Conservation (phyloP, 2,113 vertebrate genomes). For the Macquaria ambigua region DNA sequence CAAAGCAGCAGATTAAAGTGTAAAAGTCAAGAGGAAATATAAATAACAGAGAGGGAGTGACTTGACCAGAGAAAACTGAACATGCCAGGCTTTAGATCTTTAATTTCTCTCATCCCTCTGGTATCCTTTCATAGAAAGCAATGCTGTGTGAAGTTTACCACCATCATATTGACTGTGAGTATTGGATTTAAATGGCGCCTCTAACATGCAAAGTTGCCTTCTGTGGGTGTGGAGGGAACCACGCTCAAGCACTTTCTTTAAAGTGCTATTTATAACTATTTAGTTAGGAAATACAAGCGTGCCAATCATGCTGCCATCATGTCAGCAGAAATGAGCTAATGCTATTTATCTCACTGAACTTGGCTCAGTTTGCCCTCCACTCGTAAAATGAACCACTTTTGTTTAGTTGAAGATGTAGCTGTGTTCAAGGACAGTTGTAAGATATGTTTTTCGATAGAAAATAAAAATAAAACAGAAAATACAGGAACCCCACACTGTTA, state of each 20-base stretch:
- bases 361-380: background rate
- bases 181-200: slow-evolving; percentile 7
- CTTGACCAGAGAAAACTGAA: slow-evolving; percentile 10
- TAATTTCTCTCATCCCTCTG: slow-evolving; percentile 5
- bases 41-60: background rate
- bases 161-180: background rate
- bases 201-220: background rate
- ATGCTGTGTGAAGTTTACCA: slow-evolving; percentile 13
- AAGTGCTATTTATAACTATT: slow-evolving; percentile 26
- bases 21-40: background rate
- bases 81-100: slow-evolving; percentile 2
- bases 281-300: background rate
- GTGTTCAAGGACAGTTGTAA: slow-evolving; percentile 22
- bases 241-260: background rate
- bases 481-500: background rate
- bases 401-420: background rate
- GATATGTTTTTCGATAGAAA: background rate
- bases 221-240: background rate
- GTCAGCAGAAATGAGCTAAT: slow-evolving; percentile 8
- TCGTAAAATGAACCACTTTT: background rate
- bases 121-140: slow-evolving; percentile 12
- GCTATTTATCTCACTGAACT: slow-evolving; percentile 18
- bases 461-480: background rate
- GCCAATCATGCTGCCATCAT: slow-evolving; percentile 34
- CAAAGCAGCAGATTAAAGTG: background rate